These are phyloP conservation scores for Carcina quercana DNA, from an alignment of 2,888 invertebrate species.

Conservation along the genomic window DNA sequence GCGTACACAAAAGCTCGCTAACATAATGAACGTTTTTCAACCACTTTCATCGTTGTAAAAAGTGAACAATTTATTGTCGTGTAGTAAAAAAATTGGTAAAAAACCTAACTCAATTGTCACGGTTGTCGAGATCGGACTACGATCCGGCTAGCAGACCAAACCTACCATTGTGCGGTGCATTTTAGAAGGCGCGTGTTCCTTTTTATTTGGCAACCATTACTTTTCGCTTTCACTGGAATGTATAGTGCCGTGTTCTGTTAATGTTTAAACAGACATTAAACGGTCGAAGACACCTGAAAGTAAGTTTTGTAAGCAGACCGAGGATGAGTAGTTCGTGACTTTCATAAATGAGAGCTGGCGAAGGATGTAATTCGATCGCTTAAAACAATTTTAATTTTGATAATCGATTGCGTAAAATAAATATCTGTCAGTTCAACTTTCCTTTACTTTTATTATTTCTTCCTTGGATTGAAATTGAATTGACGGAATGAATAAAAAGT, in stretches of 20 bases:
- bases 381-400: too few species aligned
- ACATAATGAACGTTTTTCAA: slow-evolving; percentile 48
- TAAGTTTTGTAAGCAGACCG: slow-evolving; percentile 1
- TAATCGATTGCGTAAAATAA: too few species aligned
- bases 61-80: slow-evolving; percentile 29
- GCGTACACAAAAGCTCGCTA: slow-evolving; percentile 34
- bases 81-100: slow-evolving; percentile 32
- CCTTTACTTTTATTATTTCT: too few species aligned
- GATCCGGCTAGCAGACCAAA: slow-evolving; percentile 10
- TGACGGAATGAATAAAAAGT: too few species aligned
- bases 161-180: slow-evolving; percentile 22
- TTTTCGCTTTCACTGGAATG: slow-evolving; percentile 57
- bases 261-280: slow-evolving; percentile 18
- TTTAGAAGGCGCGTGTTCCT: slow-evolving; percentile 18
- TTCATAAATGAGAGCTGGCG: too few species aligned
- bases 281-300: slow-evolving; percentile 2
- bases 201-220: slow-evolving; percentile 33
- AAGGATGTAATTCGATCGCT: too few species aligned
- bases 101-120: slow-evolving; percentile 65
- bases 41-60: slow-evolving; percentile 53
- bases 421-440: too few species aligned
- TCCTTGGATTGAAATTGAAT: too few species aligned
- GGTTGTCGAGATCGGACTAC: slow-evolving; percentile 30
- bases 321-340: too few species aligned
- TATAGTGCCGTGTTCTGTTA: slow-evolving; percentile 33